Percentiles rank a stretch among this genome's conserved stretches.
These are phyloP conservation scores for Camponotus fellah DNA, from an alignment of 2,888 invertebrate species.

Conservation along the genomic window DNA sequence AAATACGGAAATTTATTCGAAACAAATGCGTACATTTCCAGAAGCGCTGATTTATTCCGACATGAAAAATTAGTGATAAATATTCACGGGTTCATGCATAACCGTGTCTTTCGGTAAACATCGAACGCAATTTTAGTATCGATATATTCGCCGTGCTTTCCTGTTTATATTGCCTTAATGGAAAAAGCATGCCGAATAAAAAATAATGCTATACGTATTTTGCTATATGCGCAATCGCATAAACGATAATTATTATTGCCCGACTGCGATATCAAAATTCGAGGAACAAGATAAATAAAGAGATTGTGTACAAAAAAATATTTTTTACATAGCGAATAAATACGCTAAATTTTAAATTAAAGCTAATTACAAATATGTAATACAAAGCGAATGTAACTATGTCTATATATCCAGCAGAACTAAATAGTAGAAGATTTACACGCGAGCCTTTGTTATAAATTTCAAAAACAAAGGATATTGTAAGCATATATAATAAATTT, in stretches of 20 bases:
- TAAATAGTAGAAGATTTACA: not conserved
- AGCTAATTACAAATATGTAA: not conserved
- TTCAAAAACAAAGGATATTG: not conserved
- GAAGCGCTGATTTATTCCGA: not conserved
- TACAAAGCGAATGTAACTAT: not conserved
- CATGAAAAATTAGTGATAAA: conserved; percentile 36
- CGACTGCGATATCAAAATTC: conserved; percentile 8
- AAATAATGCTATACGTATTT: conserved; percentile 21
- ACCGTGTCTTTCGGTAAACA: conserved; percentile 29
- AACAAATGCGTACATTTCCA: not conserved
- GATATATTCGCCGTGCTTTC: conserved; percentile 17
- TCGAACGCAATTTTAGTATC: conserved; percentile 28
- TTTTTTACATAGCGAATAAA: not conserved
- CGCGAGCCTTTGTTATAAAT: not conserved
- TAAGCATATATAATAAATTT: not conserved
- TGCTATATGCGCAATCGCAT: not conserved
- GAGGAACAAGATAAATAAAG: conserved; percentile 28
- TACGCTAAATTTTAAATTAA: conserved; percentile 2
- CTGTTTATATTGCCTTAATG: conserved; percentile 48
- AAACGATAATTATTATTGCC: conserved; percentile 31
- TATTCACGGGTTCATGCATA: conserved; percentile 16
- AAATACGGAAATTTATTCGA: not conserved
- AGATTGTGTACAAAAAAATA: conserved; percentile 2
- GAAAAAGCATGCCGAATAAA: conserved; percentile 44
- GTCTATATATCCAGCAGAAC: not conserved